phyloP scores from a whole-genome alignment of 2,113 vertebrate genomes.

The Sturnira hondurensis region DNA sequence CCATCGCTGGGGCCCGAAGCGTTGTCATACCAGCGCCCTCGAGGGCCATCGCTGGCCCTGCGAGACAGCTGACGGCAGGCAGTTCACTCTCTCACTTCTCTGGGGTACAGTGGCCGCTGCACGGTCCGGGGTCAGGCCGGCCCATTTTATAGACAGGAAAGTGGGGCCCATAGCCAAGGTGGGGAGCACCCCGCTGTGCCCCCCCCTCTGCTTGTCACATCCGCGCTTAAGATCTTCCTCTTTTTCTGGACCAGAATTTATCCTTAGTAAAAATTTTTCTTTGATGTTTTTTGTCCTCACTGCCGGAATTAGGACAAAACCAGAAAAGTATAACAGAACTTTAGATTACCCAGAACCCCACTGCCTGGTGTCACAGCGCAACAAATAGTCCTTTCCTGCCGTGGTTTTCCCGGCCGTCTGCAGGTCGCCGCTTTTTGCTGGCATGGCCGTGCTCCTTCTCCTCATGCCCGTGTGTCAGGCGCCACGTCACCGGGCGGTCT shows the following conservation, averaged over 20 bases:
- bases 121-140: neutral
- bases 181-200: neutral
- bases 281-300: neutral
- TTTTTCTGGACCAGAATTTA: neutral
- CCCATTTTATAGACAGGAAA: neutral
- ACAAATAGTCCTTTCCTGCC: neutral
- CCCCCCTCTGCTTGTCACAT: neutral
- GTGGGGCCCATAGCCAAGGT: rapidly evolving
- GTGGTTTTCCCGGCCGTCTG: rapidly evolving
- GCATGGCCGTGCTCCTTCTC: rapidly evolving
- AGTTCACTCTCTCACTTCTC: neutral
- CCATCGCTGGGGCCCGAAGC: neutral
- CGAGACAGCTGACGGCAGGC: neutral
- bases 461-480: too few species aligned
- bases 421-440: rapidly evolving
- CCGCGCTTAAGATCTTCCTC: rapidly evolving
- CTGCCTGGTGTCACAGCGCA: neutral
- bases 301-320: neutral
- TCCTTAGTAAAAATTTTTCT: neutral
- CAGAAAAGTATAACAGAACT: neutral
- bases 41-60: neutral
- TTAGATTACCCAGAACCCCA: neutral
- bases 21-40: rapidly evolving
- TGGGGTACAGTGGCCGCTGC: too few species aligned
- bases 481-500: too few species aligned